Conservation (phyloP, 2,113 vertebrate genomes). For the Mus pahari region DNA sequence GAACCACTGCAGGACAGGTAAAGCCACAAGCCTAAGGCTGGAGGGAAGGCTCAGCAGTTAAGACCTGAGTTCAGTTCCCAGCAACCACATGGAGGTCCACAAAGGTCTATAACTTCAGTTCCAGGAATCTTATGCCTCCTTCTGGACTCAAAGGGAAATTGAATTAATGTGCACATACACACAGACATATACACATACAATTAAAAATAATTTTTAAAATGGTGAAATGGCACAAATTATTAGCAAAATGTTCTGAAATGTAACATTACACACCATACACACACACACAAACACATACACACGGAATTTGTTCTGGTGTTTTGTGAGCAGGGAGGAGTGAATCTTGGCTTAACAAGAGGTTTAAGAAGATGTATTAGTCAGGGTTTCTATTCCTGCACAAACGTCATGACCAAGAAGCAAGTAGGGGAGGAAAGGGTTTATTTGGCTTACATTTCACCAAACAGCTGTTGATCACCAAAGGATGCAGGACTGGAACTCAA, state of each 20-base stretch:
- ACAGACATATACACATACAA: neutral
- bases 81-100: neutral
- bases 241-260: constrained; percentile 25
- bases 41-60: neutral
- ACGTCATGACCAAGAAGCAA: no score
- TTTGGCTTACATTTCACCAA: no score
- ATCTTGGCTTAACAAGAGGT: neutral
- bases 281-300: neutral
- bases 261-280: neutral
- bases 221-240: neutral
- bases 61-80: neutral
- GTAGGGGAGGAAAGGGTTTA: no score
- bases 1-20: neutral
- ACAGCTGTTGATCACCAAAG: no score
- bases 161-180: neutral
- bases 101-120: neutral
- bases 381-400: no score
- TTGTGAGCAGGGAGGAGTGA: neutral
- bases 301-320: no score
- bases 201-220: neutral
- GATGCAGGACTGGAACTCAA: no score
- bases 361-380: no score
- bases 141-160: neutral
- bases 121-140: neutral
- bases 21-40: neutral